Percentiles rank a stretch among this genome's conserved stretches.
These are phyloP conservation scores for Tokudaia muenninki DNA, from an alignment of 2,797 vertebrate genomes.

Conservation along the genomic window DNA sequence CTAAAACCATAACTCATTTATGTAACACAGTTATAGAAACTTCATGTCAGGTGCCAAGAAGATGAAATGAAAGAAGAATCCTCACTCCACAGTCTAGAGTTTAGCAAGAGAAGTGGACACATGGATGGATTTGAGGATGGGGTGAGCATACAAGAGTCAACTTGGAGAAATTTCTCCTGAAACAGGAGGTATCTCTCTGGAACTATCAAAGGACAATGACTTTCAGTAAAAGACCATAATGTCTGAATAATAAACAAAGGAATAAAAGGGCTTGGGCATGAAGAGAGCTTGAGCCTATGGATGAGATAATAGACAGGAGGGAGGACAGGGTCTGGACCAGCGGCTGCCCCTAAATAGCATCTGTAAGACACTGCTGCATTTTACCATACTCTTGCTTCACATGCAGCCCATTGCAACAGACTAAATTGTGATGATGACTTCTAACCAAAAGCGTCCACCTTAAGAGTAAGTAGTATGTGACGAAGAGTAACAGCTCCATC, in stretches of 20 bases:
- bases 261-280: not conserved
- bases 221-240: not conserved
- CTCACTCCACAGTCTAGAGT: not conserved
- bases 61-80: not conserved
- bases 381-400: not conserved
- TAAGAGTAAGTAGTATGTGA: not conserved
- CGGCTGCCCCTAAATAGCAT: not conserved
- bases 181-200: not conserved
- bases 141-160: not conserved
- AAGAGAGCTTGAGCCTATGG: not conserved
- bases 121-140: not conserved
- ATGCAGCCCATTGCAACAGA: not conserved
- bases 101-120: not conserved
- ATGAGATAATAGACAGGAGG: not conserved
- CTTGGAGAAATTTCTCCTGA: not conserved
- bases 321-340: not conserved
- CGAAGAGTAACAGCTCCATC: not conserved
- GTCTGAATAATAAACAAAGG: not conserved
- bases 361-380: not conserved
- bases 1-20: not conserved
- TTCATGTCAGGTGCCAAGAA: not conserved
- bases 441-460: not conserved
- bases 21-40: not conserved
- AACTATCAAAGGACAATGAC: not conserved
- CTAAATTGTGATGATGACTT: not conserved